Base-by-base conservation (phyloP, 2,888 invertebrate species). In the Yponomeuta plumbellus region DNA sequence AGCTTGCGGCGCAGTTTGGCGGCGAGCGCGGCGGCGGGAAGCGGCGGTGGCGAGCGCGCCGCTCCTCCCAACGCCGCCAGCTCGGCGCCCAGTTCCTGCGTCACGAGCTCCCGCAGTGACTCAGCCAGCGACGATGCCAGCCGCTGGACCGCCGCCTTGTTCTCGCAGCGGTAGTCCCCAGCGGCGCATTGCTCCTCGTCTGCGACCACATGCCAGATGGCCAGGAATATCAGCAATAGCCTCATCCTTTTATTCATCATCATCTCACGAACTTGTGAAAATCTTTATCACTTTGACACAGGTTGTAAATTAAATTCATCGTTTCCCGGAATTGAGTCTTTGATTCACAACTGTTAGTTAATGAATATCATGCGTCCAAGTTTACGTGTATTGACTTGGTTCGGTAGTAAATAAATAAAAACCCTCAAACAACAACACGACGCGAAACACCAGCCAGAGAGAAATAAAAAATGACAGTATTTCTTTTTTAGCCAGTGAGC, bases 81-180 rank as follows among this genome's bases (percentile, higher is more conserved):
- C 71, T 91, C 85, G 70, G 84, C 87, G 59, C 88, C 86, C 6
- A 91, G 79, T 74, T 91, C 89, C 67, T 85, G 85, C n/a, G 82
- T 76, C 34, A 87, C 80, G 67, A 88, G 83, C 69, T 90, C 89
- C 70, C 75, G 81, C 70, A 91, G 88, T 70, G 85, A 86, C 69
- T 70, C 81, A 20, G 84, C 78, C 69, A 91, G 74, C 57, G 80
- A 80, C 62, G 85, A 83, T 0, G 90, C 79, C 71, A 90, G 74
- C 69, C 79, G 80, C 21, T 79, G 80, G 67, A 91, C 84, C 70
- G 84, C 85, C 67, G 76, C 70, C 75, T 86, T 88, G 71, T 84
- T 83, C 74, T 90, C 90, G 68, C 83, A 83, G 40, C 85, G 84
- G 71, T 72, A 84, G 75, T 78, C 83, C 57, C 80, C 80, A 72